These are phyloP conservation scores for Cercopithecus mona DNA, from an alignment of 2,113 vertebrate genomes.

Conservation along the genomic window DNA sequence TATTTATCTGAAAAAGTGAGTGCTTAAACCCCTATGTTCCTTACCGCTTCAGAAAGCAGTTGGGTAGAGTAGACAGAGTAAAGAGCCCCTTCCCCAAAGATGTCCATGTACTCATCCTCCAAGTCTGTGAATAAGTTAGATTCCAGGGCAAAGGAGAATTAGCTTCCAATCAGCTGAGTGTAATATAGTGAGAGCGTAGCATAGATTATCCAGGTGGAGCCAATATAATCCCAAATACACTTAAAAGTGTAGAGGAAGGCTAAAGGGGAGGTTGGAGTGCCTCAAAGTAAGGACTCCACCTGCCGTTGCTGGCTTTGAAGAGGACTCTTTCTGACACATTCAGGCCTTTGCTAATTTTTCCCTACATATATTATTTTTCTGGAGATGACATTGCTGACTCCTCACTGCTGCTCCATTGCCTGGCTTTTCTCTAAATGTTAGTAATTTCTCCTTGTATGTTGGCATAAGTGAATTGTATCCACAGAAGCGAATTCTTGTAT, in stretches of 20 bases:
- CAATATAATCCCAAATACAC: not conserved
- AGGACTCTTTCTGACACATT: not conserved
- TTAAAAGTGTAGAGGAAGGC: not conserved
- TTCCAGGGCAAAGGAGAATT: not conserved
- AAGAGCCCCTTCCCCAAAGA: not conserved
- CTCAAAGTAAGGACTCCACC: not conserved
- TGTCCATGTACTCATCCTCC: not conserved
- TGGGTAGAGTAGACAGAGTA: not conserved
- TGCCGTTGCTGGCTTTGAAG: not conserved
- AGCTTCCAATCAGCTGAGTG: not conserved
- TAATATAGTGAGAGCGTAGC: not conserved
- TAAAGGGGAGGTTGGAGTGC: not conserved
- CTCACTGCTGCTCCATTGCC: not conserved
- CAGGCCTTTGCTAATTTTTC: not conserved
- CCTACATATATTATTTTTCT: not conserved
- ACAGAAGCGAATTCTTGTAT: not conserved
- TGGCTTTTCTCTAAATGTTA: not conserved
- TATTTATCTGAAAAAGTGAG: not conserved
- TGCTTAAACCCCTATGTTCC: not conserved
- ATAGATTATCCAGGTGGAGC: not conserved
- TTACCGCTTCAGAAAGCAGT: not conserved
- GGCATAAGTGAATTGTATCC: not conserved
- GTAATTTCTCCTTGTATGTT: not conserved
- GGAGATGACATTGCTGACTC: not conserved
- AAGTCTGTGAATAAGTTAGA: not conserved